A percentile compares a stretch with the other conserved stretches of the same genome.
These are phyloP conservation scores for Drosophila parabipectinata DNA, from an alignment of 1,140 invertebrate genomes.

Conservation along the genomic window DNA sequence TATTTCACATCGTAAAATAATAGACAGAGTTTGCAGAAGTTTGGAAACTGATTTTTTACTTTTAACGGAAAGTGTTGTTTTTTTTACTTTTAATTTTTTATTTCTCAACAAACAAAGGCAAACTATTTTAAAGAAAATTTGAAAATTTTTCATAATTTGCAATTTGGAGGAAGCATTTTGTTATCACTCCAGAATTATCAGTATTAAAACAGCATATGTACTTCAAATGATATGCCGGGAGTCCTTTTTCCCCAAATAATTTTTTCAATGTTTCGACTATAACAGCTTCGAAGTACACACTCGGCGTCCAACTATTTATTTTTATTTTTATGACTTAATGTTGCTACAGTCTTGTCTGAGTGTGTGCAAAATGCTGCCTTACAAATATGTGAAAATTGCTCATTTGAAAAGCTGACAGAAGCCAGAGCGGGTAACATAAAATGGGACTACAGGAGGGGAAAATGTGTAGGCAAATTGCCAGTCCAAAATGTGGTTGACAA, in stretches of 20 bases:
- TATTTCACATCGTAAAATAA: slow-evolving; percentile 31
- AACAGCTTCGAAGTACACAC: slow-evolving; percentile 47
- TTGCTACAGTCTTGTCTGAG: slow-evolving; percentile 54
- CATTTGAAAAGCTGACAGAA: slow-evolving; percentile 69
- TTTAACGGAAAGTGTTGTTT: too few species aligned
- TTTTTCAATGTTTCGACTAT: slow-evolving; percentile 47
- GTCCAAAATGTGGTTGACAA: slow-evolving; percentile 75
- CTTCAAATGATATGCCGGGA: not conserved
- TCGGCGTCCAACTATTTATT: slow-evolving; percentile 74
- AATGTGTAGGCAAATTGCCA: slow-evolving; percentile 74
- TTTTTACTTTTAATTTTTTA: not conserved
- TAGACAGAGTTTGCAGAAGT: slow-evolving; percentile 46
- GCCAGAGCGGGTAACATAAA: slow-evolving; percentile 4
- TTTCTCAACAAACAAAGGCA: not conserved
- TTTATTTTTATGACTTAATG: slow-evolving; percentile 81
- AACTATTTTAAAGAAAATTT: too few species aligned
- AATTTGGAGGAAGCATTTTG: too few species aligned
- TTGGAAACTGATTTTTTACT: not conserved
- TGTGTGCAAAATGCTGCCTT: slow-evolving; percentile 63
- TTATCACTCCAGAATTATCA: slow-evolving; percentile 45
- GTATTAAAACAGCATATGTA: slow-evolving; percentile 48
- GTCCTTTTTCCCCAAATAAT: not conserved
- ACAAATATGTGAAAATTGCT: slow-evolving; percentile 82
- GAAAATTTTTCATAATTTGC: too few species aligned
- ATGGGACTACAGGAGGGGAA: not conserved